These are phyloP conservation scores for Nesometra sesokonis DNA, from an alignment of 35 echinoderm and acorn worm genomes.

Conservation along the genomic window DNA sequence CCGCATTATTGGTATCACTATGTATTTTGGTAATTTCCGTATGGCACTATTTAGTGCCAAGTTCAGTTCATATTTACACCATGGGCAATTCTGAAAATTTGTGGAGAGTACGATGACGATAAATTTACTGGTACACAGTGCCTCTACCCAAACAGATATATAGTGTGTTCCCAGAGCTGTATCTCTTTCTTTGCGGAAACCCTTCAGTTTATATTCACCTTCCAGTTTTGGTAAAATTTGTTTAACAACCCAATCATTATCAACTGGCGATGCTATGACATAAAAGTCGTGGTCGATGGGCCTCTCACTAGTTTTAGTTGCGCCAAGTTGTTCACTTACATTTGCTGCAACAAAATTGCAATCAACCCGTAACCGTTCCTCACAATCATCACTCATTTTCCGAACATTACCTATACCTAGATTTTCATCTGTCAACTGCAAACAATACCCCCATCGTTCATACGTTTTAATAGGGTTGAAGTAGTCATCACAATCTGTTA, in stretches of 20 bases:
- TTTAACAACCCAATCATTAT: not conserved
- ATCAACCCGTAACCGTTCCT: no score
- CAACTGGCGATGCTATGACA: not conserved
- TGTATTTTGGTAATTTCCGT: no score
- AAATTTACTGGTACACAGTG: not conserved
- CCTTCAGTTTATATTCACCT: not conserved
- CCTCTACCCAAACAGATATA: not conserved
- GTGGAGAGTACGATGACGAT: not conserved
- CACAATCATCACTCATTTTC: not conserved
- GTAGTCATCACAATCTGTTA: conserved; percentile 16
- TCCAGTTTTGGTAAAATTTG: not conserved
- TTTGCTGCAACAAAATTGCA: no score
- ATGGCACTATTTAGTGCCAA: not conserved
- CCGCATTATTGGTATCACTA: not conserved
- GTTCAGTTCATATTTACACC: not conserved
- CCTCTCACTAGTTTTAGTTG: not conserved
- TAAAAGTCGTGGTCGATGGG: not conserved
- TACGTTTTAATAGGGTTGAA: conserved; percentile 55
- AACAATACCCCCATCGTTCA: conserved; percentile 40
- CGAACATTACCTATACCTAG: not conserved
- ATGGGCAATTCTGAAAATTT: not conserved
- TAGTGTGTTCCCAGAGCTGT: not conserved
- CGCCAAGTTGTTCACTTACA: no score
- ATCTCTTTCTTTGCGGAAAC: not conserved
- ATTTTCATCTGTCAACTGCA: not conserved